phyloP scores from a whole-genome alignment of 2,113 vertebrate genomes.

The Brienomyrus longianalis region DNA sequence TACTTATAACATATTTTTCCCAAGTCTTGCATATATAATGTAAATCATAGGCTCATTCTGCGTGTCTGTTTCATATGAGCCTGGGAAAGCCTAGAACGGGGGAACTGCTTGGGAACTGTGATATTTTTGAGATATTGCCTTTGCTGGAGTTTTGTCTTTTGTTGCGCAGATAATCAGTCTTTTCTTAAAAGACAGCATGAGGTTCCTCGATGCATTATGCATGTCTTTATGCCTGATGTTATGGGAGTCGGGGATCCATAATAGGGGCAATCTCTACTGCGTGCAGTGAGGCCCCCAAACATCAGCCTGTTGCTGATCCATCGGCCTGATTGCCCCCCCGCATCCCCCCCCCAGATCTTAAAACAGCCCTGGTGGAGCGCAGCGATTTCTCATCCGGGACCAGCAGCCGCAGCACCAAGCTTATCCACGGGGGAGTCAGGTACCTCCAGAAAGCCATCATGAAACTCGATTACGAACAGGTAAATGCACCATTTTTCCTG shows the following conservation, averaged over 20 bases:
- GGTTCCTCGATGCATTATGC: slow-evolving; percentile 29
- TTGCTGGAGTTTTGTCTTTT: slow-evolving; percentile 31
- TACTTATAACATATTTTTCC: neutral
- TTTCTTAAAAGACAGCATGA: slow-evolving; percentile 11
- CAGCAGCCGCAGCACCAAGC: slow-evolving; percentile 95
- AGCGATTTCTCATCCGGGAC: slow-evolving; percentile 94
- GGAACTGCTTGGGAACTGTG: neutral
- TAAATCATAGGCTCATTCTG: neutral
- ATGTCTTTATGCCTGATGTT: slow-evolving; percentile 34
- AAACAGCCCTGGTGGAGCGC: slow-evolving; percentile 90
- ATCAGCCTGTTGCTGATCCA: slow-evolving; percentile 50
- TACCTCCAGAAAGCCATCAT: slow-evolving; percentile 98
- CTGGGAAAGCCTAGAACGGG: neutral
- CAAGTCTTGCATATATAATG: neutral
- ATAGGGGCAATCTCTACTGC: slow-evolving; percentile 35
- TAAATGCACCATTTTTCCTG: slow-evolving; percentile 46
- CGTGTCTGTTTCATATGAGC: neutral
- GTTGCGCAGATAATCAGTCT: neutral
- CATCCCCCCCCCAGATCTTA: slow-evolving; percentile 69
- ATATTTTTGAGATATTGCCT: neutral
- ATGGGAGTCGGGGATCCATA: slow-evolving; percentile 26
- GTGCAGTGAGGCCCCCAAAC: slow-evolving; percentile 29
- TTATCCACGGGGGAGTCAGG: slow-evolving; percentile 93
- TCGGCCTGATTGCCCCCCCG: slow-evolving; percentile 53
- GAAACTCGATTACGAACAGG: slow-evolving; percentile 92